These are phyloP conservation scores for Drosophila bipectinata DNA, from an alignment of 1,140 invertebrate genomes.

Conservation along the genomic window DNA sequence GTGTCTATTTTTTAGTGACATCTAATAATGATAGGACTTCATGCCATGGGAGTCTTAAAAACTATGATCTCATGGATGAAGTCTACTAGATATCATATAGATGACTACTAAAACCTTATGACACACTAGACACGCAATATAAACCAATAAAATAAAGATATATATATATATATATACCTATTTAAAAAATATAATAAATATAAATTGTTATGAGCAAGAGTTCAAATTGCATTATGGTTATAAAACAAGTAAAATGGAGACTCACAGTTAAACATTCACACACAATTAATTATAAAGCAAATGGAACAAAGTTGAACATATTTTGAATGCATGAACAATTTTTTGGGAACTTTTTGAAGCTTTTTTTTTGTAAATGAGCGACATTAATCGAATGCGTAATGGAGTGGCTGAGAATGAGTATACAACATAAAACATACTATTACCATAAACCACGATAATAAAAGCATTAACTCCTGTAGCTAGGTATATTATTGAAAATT, in stretches of 20 bases:
- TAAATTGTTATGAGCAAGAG: constrained; percentile 79
- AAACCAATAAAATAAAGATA: constrained; percentile 20
- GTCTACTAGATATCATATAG: not conserved
- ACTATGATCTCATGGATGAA: not conserved
- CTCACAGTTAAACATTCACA: constrained; percentile 19
- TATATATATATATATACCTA: constrained; percentile 59
- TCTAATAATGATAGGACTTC: not conserved
- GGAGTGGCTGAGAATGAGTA: not conserved
- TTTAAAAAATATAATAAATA: constrained; percentile 72
- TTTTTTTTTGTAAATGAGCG: constrained; percentile 54
- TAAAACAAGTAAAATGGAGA: constrained; percentile 23
- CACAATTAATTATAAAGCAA: constrained; percentile 56
- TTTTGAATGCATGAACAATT: constrained; percentile 65
- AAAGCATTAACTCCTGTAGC: constrained; percentile 52
- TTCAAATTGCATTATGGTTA: constrained; percentile 79
- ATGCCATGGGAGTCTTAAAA: not conserved
- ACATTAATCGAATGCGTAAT: constrained; percentile 11
- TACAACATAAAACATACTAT: constrained; percentile 26
- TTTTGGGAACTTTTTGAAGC: constrained; percentile 77
- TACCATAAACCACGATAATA: constrained; percentile 8
- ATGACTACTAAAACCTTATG: constrained; percentile 5
- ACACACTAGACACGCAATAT: constrained; percentile 46
- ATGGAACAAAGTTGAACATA: constrained; percentile 81
- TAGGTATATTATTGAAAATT: constrained; percentile 74
- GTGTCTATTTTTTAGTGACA: constrained; percentile 17